These are phyloP conservation scores for Sebastolobus altivelis DNA, from an alignment of 2,797 vertebrate genomes.

Conservation along the genomic window DNA sequence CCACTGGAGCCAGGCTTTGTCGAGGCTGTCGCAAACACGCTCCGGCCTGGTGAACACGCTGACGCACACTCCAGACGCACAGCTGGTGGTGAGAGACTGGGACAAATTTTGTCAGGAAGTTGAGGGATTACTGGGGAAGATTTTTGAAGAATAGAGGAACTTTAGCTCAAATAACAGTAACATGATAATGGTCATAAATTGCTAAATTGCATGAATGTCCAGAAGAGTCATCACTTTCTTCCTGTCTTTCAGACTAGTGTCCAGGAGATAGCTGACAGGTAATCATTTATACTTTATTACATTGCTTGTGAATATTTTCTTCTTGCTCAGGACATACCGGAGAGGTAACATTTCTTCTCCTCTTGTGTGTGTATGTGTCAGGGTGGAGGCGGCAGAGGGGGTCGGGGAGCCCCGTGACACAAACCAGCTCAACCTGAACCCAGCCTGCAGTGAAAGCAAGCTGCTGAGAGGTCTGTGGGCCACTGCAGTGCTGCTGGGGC, in stretches of 20 bases:
- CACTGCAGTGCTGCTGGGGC: conserved; percentile 87
- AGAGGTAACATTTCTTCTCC: conserved; percentile 1
- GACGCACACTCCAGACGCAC: conserved; percentile 87
- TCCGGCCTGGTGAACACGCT: conserved; percentile 89
- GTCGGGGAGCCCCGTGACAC: conserved; percentile 93
- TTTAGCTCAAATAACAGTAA: conserved; percentile 1
- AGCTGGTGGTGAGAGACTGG: conserved; percentile 87
- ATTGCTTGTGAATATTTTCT: background rate
- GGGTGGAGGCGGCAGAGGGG: conserved; percentile 92
- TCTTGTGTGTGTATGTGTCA: conserved; percentile 64
- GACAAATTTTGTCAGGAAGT: background rate
- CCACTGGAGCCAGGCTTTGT: conserved; percentile 90
- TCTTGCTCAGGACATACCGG: background rate
- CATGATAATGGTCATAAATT: conserved; percentile 11
- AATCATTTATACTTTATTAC: conserved; percentile 48
- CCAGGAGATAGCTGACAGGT: conserved; percentile 92
- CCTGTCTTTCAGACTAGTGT: conserved; percentile 84
- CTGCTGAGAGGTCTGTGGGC: conserved; percentile 92
- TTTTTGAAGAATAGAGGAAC: conserved; percentile 3
- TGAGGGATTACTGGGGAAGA: background rate
- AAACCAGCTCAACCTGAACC: conserved; percentile 90
- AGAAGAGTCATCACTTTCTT: conserved; percentile 32
- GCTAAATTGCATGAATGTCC: background rate
- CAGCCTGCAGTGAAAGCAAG: conserved; percentile 88
- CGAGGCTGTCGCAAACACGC: conserved; percentile 87